A percentile compares a stretch with the other conserved stretches of the same genome.
Evolutionary conservation across 2,888 invertebrate genomes (phyloP).

Genomic region (Diachrysia chrysitis): DNA sequence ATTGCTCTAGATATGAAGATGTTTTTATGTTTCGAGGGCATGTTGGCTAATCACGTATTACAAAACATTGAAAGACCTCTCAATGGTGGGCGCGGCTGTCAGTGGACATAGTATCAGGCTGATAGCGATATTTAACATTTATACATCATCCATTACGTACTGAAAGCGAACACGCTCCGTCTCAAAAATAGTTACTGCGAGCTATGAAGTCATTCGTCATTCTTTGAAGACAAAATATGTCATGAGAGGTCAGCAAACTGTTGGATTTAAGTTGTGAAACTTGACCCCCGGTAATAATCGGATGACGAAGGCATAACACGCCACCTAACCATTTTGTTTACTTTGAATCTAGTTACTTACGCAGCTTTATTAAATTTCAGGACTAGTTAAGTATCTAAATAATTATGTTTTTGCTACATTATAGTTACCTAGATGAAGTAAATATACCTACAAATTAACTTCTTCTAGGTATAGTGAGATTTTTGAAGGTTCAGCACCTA

Average conservation of each 20-base stretch:
- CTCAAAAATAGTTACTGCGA: not conserved
- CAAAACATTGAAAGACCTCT: conserved; percentile 43
- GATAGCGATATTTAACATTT: no score
- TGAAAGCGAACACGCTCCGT: no score
- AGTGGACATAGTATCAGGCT: conserved; percentile 49
- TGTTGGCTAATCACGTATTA: conserved; percentile 47
- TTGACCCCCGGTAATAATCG: conserved; percentile 1
- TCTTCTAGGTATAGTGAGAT: no score
- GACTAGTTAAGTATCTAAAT: not conserved
- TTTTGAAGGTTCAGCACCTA: no score
- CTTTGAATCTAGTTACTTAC: not conserved
- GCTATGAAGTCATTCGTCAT: no score
- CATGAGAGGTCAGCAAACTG: no score
- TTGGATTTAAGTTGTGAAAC: not conserved
- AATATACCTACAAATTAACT: no score
- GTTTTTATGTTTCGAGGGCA: conserved; percentile 44
- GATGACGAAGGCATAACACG: not conserved
- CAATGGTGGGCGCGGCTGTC: conserved; percentile 64
- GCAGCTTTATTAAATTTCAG: not conserved
- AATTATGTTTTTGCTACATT: not conserved
- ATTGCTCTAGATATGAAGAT: conserved; percentile 24
- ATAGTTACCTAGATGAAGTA: no score
- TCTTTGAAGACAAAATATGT: no score
- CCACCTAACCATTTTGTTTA: not conserved
- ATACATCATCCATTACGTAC: no score